A percentile compares a stretch with the other conserved stretches of the same genome.
Conservation (phyloP, 1,140 invertebrate genomes). For the Dinoponera quadriceps region DNA sequence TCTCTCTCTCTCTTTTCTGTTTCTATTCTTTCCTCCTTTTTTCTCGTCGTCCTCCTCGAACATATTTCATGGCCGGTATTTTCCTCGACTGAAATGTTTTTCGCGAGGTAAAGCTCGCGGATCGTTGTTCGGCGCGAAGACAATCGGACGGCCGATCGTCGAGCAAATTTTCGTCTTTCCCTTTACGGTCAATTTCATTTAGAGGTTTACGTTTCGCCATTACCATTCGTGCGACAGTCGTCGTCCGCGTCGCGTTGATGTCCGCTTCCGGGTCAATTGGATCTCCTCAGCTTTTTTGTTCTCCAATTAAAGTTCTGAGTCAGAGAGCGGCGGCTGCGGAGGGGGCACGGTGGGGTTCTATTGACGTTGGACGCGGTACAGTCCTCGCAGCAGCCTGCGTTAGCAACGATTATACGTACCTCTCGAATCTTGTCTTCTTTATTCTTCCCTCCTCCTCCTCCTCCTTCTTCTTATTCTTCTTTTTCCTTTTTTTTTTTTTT, state of each 20-base stretch:
- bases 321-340: conserved; percentile 59
- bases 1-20: background rate
- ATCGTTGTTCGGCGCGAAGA: conserved; percentile 3
- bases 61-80: conserved; percentile 29
- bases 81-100: conserved; percentile 19
- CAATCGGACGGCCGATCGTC: background rate
- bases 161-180: conserved; percentile 21
- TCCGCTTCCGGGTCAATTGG: conserved; percentile 77
- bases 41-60: background rate
- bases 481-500: conserved; percentile 18
- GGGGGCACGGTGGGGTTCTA: conserved; percentile 24
- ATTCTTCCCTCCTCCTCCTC: background rate
- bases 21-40: background rate
- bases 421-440: conserved; percentile 1
- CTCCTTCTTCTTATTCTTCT: background rate
- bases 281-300: conserved; percentile 69
- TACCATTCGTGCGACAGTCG: background rate
- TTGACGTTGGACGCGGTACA: conserved; percentile 64
- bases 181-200: conserved; percentile 25
- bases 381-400: conserved; percentile 43
- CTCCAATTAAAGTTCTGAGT: conserved; percentile 75
- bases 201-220: background rate
- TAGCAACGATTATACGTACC: conserved; percentile 41
- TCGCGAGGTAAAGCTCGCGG: background rate
- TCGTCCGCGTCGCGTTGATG: conserved; percentile 39